Percentiles rank a stretch among this genome's conserved stretches.
Evolutionary conservation across 2,113 vertebrate species (phyloP).

Genomic region (Coregonus clupeaformis): DNA sequence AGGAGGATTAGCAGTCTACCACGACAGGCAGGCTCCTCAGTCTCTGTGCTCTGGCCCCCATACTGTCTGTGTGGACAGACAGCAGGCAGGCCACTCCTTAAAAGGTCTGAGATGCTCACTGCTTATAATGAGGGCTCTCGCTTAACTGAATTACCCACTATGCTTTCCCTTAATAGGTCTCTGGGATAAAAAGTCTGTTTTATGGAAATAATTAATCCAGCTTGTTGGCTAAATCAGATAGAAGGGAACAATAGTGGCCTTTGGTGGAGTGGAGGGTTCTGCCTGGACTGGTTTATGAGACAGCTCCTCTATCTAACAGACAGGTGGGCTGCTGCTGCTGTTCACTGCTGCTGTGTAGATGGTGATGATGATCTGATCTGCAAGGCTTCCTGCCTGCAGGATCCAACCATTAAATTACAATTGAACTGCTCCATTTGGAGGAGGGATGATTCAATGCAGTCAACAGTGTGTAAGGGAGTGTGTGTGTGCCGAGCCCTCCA

Average conservation of each 20-base stretch:
- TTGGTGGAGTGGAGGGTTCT: slow-evolving; percentile 13
- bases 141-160: slow-evolving; percentile 47
- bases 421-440: slow-evolving; percentile 46
- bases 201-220: slow-evolving; percentile 66
- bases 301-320: slow-evolving; percentile 33
- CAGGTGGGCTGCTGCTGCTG: slow-evolving; percentile 44
- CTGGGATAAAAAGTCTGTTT: slow-evolving; percentile 56
- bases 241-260: slow-evolving; percentile 25
- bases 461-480: too few species aligned
- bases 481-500: slow-evolving; percentile 25
- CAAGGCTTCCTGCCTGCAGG: slow-evolving; percentile 55
- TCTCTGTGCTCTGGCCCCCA: slow-evolving; percentile 52
- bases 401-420: slow-evolving; percentile 60
- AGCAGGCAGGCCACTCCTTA: slow-evolving; percentile 59
- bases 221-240: slow-evolving; percentile 58
- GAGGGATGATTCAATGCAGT: slow-evolving; percentile 37
- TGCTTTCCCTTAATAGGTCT: slow-evolving; percentile 42
- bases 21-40: slow-evolving; percentile 46
- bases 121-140: slow-evolving; percentile 51
- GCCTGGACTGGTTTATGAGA: slow-evolving; percentile 50
- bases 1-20: slow-evolving; percentile 64
- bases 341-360: slow-evolving; percentile 9
- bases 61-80: slow-evolving; percentile 43
- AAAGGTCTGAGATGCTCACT: slow-evolving; percentile 61
- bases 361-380: slow-evolving; percentile 60